Conservation (phyloP, 2,888 invertebrate species). For the Agriopis aurantiaria region DNA sequence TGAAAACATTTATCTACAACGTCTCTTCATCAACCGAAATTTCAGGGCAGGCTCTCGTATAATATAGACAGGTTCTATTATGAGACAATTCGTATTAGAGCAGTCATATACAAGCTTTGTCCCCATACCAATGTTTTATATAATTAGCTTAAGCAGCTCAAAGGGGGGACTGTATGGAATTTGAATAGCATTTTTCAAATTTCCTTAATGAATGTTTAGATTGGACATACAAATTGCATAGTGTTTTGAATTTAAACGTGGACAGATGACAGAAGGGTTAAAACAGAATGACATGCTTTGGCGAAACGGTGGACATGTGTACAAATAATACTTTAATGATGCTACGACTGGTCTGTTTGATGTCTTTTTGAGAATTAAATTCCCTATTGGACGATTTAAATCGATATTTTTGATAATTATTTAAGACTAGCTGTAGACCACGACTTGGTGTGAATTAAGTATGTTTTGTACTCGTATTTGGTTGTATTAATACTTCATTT, state of each 20-base stretch:
- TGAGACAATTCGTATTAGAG: conserved; percentile 25
- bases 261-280: conserved; percentile 55
- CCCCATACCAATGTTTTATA: conserved; percentile 74
- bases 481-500: too few species aligned
- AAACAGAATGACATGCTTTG: conserved; percentile 55
- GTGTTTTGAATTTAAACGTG: conserved; percentile 77
- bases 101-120: conserved; percentile 65
- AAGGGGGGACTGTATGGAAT: conserved; percentile 63
- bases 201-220: conserved; percentile 82
- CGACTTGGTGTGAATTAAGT: too few species aligned
- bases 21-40: too few species aligned
- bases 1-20: too few species aligned
- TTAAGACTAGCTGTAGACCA: too few species aligned
- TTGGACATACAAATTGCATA: conserved; percentile 76
- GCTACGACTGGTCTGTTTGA: conserved; percentile 53
- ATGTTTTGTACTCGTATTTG: too few species aligned
- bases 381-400: neutral
- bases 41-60: neutral
- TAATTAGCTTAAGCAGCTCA: conserved; percentile 85
- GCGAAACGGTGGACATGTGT: conserved; percentile 74
- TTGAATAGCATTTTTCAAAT: conserved; percentile 71
- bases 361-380: conserved; percentile 49
- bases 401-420: neutral
- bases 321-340: conserved; percentile 69
- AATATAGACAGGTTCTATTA: conserved; percentile 3